Base-by-base conservation (phyloP, 1,140 invertebrate genomes). In the Capitella teleta region DNA sequence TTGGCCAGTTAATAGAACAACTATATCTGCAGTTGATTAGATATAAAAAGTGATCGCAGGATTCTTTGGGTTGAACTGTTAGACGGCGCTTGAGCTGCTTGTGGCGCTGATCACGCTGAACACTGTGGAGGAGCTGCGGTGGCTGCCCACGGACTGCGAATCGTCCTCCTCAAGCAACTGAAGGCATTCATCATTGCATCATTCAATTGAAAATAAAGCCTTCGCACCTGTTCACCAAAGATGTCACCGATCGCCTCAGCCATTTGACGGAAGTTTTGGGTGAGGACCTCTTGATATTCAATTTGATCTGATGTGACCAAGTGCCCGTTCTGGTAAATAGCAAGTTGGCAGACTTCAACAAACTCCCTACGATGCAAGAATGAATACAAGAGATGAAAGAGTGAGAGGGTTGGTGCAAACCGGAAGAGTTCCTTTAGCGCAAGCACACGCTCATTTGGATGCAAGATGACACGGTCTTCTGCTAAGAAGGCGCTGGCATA, bases 401-500 rank as follows among this genome's bases (percentile, higher is more conserved):
- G 12, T 0, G 34, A 49, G 10, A 32, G 8, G 14, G 3, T 1
- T 10, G n/a, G 40, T 6, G 16, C 37, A 18, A 26, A 46, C 52
- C 52, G 25, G 52, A 51, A 51, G 24, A 30, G 18, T 5, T 45
- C 37, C 28, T 51, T 53, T 18, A 53, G 45, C 1, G n/a, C 28
- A 10, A 16, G 34, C 23, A 51, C 41, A n/a, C 52, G 51, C 23
- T 34, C 30, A 16, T 2, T 16, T 14, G 25, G 28, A 30, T 32
- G 36, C 25, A 37, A 52, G 25, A 16, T 41, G 79, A 57, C 18
- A 23, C 36, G 44, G 45, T 55, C 56, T 25, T 57, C 57, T 68
- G 86, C 83, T 1, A 95, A 73, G 73, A 95, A 95, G 3, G 85
- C 87, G 59, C 82, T 81, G 1, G 90, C 90, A 72, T 94, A 95